phyloP scores from a whole-genome alignment of 1,140 invertebrate genomes.

The Agrypnia vestita region DNA sequence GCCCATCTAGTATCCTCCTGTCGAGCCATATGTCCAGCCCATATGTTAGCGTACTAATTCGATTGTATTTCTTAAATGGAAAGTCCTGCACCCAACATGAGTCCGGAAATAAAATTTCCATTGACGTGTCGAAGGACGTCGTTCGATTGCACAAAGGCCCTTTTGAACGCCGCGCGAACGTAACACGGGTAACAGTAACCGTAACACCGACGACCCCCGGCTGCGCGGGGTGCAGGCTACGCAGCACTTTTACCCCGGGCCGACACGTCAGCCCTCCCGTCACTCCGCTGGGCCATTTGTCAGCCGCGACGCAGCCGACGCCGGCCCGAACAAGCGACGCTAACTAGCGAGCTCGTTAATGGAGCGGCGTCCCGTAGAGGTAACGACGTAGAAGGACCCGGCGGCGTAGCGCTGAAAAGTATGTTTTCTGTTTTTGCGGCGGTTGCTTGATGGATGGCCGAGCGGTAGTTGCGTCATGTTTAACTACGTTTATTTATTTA shows the following conservation, averaged over 20 bases:
- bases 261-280: not conserved
- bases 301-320: not conserved
- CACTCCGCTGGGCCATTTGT: conserved; percentile 19
- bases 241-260: not conserved
- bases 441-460: too few relatives aligned
- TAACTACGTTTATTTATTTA: too few relatives aligned
- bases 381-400: not conserved
- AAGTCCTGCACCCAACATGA: not conserved
- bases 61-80: too few relatives aligned
- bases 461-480: too few relatives aligned
- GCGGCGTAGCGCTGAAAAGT: not conserved
- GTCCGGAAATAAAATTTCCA: not conserved
- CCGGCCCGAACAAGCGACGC: conserved; percentile 37
- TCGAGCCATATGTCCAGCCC: too few relatives aligned
- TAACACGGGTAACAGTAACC: not conserved
- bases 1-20: too few relatives aligned
- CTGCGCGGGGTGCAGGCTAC: not conserved
- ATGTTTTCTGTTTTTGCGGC: not conserved
- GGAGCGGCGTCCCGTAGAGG: conserved; percentile 7
- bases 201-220: not conserved
- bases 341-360: conserved; percentile 47
- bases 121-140: not conserved
- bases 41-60: too few relatives aligned
- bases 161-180: not conserved
- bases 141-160: conserved; percentile 4